Percentiles rank a stretch among this genome's conserved stretches.
phyloP scores from a whole-genome alignment of 2,888 invertebrate genomes.

The Agonopterix subpropinquella region DNA sequence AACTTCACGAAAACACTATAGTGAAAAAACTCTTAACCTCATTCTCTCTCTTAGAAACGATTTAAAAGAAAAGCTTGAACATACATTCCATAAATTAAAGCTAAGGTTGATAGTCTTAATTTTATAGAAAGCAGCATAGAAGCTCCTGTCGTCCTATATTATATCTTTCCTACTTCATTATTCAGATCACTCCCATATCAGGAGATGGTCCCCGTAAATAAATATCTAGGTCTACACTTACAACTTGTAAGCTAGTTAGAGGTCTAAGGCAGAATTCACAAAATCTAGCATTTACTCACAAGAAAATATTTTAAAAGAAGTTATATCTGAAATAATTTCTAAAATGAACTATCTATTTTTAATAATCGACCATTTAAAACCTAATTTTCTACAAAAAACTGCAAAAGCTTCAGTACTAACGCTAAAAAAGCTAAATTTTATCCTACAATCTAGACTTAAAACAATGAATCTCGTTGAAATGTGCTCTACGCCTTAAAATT shows the following conservation, averaged over 20 bases:
- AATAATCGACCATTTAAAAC: constrained; percentile 51
- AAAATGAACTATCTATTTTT: constrained; percentile 22
- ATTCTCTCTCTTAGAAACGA: constrained; percentile 49
- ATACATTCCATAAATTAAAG: constrained; percentile 38
- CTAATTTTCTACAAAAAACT: constrained; percentile 53
- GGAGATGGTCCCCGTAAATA: constrained; percentile 70
- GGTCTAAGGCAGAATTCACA: constrained; percentile 55
- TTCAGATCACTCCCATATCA: constrained; percentile 51
- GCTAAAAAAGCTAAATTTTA: constrained; percentile 65
- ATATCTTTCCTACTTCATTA: constrained; percentile 39
- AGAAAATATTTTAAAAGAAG: constrained; percentile 38
- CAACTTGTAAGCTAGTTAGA: constrained; percentile 36
- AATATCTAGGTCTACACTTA: constrained; percentile 48
- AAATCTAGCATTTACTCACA: constrained; percentile 58
- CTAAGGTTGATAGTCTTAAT: constrained; percentile 47
- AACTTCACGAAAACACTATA: constrained; percentile 30
- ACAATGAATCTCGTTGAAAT: constrained; percentile 50
- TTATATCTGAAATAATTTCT: constrained; percentile 32
- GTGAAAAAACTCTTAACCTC: constrained; percentile 30
- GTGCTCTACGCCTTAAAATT: constrained; percentile 47
- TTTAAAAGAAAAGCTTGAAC: constrained; percentile 39
- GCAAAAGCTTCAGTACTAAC: constrained; percentile 59
- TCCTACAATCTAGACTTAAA: constrained; percentile 27
- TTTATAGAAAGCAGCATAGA: constrained; percentile 44
- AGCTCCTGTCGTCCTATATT: constrained; percentile 40